Conservation (phyloP, 2,888 invertebrate species). For the Lycia hirtaria region DNA sequence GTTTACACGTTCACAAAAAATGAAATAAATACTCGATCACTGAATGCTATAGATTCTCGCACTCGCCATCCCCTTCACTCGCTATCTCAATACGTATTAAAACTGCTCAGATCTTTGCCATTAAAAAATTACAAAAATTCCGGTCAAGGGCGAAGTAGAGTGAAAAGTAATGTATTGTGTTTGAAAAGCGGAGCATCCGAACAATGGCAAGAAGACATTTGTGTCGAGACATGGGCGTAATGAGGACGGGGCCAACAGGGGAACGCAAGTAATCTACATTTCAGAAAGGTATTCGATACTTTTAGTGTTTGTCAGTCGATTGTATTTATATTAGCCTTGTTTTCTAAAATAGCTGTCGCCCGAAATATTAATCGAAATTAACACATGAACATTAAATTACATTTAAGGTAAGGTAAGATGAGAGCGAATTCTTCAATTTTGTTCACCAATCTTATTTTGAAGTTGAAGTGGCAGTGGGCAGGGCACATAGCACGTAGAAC, state of each 20-base stretch:
- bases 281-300: too few species aligned
- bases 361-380: too few species aligned
- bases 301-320: too few species aligned
- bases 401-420: too few species aligned
- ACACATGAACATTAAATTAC: too few species aligned
- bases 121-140: conserved; percentile 35
- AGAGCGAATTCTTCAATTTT: too few species aligned
- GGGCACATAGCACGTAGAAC: too few species aligned
- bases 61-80: neutral
- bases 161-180: conserved; percentile 29
- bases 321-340: too few species aligned
- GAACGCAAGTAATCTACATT: neutral
- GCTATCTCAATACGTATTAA: conserved; percentile 29
- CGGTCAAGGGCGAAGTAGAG: conserved; percentile 36
- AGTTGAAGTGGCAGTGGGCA: too few species aligned
- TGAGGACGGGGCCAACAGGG: neutral
- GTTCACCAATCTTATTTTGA: too few species aligned
- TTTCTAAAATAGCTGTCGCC: too few species aligned
- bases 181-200: conserved; percentile 14
- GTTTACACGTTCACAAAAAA: neutral
- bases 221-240: conserved; percentile 7
- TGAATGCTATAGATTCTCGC: conserved; percentile 11
- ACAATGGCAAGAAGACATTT: conserved; percentile 36
- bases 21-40: neutral
- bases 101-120: conserved; percentile 34